A percentile compares a stretch with the other conserved stretches of the same genome.
Conservation (phyloP, 64 coral and sea anemone genomes). For the Acropora yongei region DNA sequence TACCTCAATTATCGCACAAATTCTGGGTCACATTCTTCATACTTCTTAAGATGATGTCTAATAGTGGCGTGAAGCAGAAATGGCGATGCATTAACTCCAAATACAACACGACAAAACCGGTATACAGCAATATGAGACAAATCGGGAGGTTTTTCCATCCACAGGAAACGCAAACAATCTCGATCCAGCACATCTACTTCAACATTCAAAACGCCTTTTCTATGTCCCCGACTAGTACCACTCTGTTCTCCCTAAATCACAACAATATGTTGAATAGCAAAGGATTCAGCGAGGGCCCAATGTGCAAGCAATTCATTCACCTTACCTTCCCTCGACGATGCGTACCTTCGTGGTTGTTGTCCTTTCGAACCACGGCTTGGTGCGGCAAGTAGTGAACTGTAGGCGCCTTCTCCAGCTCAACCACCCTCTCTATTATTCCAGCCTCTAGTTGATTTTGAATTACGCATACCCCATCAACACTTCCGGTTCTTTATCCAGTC, state of each 20-base stretch:
- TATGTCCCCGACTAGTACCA: background rate
- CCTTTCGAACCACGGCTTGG: background rate
- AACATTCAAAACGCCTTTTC: background rate
- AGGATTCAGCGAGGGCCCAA: background rate
- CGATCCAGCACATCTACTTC: background rate
- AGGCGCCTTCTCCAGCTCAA: background rate
- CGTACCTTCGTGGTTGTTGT: background rate
- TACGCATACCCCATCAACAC: background rate
- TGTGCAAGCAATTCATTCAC: background rate
- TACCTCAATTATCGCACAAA: background rate
- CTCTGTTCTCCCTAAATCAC: background rate
- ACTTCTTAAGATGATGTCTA: slow-evolving; percentile 21
- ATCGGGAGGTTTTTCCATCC: background rate
- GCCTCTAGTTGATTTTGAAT: background rate
- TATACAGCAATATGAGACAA: background rate
- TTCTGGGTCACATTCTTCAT: background rate
- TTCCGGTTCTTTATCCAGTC: slow-evolving; percentile 20
- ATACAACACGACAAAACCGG: no score
- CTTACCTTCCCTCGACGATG: background rate
- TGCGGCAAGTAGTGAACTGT: background rate
- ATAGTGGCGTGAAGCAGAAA: slow-evolving; percentile 22
- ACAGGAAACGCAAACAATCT: background rate
- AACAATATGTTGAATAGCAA: background rate
- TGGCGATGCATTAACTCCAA: background rate
- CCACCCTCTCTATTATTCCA: background rate